These are phyloP conservation scores for Heterodera carotae DNA, from an alignment of 1,140 invertebrate species.

Conservation along the genomic window DNA sequence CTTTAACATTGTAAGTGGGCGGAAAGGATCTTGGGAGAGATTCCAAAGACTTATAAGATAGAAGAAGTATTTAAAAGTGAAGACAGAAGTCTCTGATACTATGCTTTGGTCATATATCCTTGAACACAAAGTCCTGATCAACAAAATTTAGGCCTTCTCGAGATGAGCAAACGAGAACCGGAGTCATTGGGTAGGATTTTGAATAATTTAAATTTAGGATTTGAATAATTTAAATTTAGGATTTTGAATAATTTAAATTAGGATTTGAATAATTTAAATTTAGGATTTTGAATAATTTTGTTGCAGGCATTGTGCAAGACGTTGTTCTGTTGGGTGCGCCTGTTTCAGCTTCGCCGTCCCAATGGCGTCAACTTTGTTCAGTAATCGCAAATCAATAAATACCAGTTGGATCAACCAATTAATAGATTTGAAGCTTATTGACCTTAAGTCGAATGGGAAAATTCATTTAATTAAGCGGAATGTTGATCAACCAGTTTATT, in stretches of 20 bases:
- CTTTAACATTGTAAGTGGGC: slow-evolving; percentile 72
- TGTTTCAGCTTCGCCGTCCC: slow-evolving; percentile 61
- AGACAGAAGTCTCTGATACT: no score
- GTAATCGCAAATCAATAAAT: slow-evolving; percentile 31
- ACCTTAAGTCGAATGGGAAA: no score
- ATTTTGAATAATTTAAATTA: slow-evolving; percentile 14
- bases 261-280: background rate
- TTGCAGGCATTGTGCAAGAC: slow-evolving; percentile 74
- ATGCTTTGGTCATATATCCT: no score
- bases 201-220: slow-evolving; percentile 1
- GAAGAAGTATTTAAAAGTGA: no score
- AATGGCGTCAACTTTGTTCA: slow-evolving; percentile 65
- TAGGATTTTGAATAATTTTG: slow-evolving; percentile 4
- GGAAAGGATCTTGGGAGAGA: no score
- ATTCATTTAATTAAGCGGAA: no score
- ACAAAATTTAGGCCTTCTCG: slow-evolving; percentile 58
- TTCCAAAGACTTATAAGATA: no score
- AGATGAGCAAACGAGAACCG: slow-evolving; percentile 66
- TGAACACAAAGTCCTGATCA: no score
- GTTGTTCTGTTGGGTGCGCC: slow-evolving; percentile 76
- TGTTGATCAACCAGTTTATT: no score
- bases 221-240: slow-evolving; percentile 4
- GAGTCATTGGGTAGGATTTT: slow-evolving; percentile 67
- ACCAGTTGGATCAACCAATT: no score
- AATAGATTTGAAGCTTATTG: no score